Evolutionary conservation across 2,113 vertebrate genomes (phyloP), one percentile per base, ranked within the genome.

Genomic region (Marcusenius ussheri): DNA sequence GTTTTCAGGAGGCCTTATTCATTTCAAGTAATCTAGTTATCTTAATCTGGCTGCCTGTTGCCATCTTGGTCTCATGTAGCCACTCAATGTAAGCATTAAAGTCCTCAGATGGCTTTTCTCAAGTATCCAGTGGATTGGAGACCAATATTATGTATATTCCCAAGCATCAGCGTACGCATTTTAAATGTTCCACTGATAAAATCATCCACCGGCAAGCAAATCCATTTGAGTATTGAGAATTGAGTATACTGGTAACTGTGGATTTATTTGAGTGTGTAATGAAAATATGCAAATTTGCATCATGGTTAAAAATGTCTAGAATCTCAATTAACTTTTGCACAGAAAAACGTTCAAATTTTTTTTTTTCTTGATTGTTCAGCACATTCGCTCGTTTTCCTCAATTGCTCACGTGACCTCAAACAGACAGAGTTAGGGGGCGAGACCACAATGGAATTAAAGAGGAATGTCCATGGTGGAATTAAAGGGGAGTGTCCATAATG

Each of bases 21-120:
- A 84, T 84, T 84, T 84, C 45, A 84, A 84, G 19, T 84, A 84
- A 84, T 84, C 83, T 84, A 46, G 83, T 84, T 84, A 84, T 84
- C 83, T 84, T 45, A 84, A 84, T 45, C 83, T 47, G 83, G 83
- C 39, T 42, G 45, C 42, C 45, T 47, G 45, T n/a, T 39, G 9
- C 39, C 19, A n/a, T 6, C 24, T 84, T 45, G 80, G 39, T 45
- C 19, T 84, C 15, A 21, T 47, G 45, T n/a, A 84, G 83, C 83
- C 83, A 46, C 83, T 84, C 83, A 47, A 19, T 84, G 21, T 47
- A 42, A 47, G 83, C 21, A 47, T n/a, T 84, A 13, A 11, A 84
- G 45, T n/a, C 21, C 21, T 84, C 42, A n/a, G 45, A 47, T 84
- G 83, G 83, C 83, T 84, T 47, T 84, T n/a, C 27, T 84, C 83